Conservation (phyloP, 2,113 vertebrate species). For the Fregata magnificens region DNA sequence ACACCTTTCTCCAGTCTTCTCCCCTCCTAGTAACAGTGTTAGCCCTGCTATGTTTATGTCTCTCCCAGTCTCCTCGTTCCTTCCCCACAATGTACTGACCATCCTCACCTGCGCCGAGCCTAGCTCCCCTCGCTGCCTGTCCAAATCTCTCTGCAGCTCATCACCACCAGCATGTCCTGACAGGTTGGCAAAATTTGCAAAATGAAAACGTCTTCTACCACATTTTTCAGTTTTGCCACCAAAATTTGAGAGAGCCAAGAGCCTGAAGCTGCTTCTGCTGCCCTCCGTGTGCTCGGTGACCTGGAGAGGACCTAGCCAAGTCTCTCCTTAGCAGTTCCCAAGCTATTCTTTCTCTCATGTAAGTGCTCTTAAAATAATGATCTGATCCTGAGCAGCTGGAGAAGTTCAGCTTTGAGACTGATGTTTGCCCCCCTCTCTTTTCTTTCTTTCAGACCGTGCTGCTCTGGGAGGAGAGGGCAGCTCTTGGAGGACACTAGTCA, state of each 20-base stretch:
- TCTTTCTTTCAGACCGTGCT: conserved; percentile 1
- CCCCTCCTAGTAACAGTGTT: background rate
- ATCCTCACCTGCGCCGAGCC: fast-evolving
- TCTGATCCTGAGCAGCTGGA: background rate
- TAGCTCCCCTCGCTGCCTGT: background rate
- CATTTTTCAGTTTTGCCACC: background rate
- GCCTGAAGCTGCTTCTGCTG: conserved; percentile 4
- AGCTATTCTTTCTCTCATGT: background rate
- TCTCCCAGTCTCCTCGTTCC: background rate
- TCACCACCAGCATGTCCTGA: background rate
- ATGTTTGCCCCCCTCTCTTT: background rate
- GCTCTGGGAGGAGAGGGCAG: background rate
- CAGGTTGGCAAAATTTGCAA: background rate
- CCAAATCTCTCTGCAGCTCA: background rate
- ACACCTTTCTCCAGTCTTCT: background rate
- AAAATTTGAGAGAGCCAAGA: conserved; percentile 27
- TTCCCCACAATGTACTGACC: background rate
- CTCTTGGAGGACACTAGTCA: background rate
- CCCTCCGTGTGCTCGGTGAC: background rate
- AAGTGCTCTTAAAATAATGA: background rate
- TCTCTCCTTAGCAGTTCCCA: background rate
- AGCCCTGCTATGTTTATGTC: background rate
- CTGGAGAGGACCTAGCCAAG: background rate
- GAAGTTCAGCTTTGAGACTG: background rate
- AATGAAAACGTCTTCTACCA: background rate